Conservation (phyloP, 2,888 invertebrate species). For the Pseudococcus longispinus region DNA sequence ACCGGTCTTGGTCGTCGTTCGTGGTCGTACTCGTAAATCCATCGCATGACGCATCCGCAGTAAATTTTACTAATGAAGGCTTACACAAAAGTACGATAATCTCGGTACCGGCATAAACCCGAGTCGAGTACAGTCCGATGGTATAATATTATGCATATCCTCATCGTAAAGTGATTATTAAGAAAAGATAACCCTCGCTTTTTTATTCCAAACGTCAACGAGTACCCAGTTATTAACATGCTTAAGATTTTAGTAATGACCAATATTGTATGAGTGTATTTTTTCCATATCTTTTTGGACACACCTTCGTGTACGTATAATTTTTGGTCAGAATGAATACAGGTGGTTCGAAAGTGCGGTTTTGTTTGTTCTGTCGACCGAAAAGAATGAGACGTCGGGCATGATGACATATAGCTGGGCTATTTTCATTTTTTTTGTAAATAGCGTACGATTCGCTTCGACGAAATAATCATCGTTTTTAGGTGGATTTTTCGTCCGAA, state of each 20-base stretch:
- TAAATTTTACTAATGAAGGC: slow-evolving; percentile 31
- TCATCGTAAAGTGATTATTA: slow-evolving; percentile 14
- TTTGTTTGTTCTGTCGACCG: background rate
- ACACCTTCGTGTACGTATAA: slow-evolving; percentile 12
- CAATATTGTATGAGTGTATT: background rate
- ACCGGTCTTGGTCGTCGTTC: background rate
- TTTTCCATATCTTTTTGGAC: background rate
- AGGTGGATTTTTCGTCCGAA: background rate
- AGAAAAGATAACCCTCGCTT: background rate
- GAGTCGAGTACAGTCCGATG: background rate
- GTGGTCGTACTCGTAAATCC: background rate
- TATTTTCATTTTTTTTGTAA: background rate
- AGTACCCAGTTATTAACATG: slow-evolving; percentile 14
- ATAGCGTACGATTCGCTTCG: background rate
- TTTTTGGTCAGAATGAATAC: background rate
- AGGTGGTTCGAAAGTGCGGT: background rate
- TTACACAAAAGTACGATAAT: slow-evolving; percentile 31
- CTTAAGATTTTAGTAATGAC: slow-evolving; percentile 24
- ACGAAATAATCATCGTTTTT: background rate
- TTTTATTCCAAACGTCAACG: background rate
- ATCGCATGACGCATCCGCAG: slow-evolving; percentile 16
- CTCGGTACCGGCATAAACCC: background rate
- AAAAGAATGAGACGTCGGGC: slow-evolving; percentile 6
- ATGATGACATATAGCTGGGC: background rate
- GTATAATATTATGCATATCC: background rate